Evolutionary conservation across 1,140 invertebrate genomes (phyloP).

Genomic region (Ruditapes philippinarum): DNA sequence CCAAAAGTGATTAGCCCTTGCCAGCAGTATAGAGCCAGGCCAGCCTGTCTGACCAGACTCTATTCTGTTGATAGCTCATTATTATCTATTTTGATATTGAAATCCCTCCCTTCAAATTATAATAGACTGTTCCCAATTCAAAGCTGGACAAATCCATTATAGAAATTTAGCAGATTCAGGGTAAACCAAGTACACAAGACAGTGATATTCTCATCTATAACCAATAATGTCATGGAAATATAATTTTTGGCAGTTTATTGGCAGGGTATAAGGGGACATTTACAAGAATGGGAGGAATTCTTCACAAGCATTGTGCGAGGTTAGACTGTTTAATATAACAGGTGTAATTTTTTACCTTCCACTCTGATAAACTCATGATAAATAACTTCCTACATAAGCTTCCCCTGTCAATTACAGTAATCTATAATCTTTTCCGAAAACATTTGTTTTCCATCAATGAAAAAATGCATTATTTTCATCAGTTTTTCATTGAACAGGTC

Average conservation of each 20-base stretch:
- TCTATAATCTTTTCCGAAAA: constrained; percentile 24
- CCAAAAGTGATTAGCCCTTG: too few species aligned
- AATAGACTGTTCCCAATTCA: too few species aligned
- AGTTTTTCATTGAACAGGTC: background rate
- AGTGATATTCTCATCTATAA: background rate
- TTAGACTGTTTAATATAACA: constrained; percentile 7
- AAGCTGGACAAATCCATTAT: too few species aligned
- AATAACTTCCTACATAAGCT: constrained; percentile 5
- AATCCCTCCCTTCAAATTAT: too few species aligned
- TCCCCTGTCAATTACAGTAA: background rate
- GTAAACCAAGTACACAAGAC: background rate
- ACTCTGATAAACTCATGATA: constrained; percentile 13
- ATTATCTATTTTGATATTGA: too few species aligned
- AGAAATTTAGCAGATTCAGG: too few species aligned
- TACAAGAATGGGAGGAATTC: background rate
- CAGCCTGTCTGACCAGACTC: too few species aligned
- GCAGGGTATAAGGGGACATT: background rate
- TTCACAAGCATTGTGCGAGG: background rate
- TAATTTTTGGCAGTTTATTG: constrained; percentile 23
- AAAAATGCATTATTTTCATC: too few species aligned
- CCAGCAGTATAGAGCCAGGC: too few species aligned
- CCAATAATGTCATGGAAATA: background rate
- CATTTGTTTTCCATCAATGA: constrained; percentile 20
- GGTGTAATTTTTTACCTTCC: background rate
- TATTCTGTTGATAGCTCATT: too few species aligned